These are phyloP conservation scores for Tricholauxania praeusta DNA, from an alignment of 2,888 invertebrate species.

Conservation along the genomic window DNA sequence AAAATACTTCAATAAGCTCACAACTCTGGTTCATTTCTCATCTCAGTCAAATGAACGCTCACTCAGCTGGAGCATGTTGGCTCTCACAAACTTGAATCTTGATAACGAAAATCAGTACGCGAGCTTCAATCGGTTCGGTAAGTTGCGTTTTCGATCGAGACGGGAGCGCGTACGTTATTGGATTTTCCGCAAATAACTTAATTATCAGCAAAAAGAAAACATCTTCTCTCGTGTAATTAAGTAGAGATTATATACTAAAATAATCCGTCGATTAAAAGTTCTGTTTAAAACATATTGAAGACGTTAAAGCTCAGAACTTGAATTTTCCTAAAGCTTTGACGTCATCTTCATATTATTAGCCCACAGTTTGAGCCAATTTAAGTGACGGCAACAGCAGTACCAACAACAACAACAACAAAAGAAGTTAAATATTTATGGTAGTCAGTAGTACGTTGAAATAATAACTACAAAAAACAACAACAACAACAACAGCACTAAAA, in stretches of 20 bases:
- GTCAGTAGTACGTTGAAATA: background rate
- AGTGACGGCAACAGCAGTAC: slow-evolving; percentile 8
- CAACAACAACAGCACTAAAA: slow-evolving; percentile 24
- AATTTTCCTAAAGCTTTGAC: slow-evolving; percentile 19
- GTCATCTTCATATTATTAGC: slow-evolving; percentile 29
- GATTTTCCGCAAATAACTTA: background rate
- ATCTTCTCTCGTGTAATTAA: too few species aligned
- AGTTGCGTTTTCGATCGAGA: background rate
- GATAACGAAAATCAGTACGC: slow-evolving; percentile 25
- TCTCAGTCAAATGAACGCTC: too few species aligned
- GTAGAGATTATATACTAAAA: too few species aligned
- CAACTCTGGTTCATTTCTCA: too few species aligned
- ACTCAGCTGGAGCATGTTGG: background rate
- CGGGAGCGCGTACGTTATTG: background rate
- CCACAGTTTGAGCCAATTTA: slow-evolving; percentile 5
- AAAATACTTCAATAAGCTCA: too few species aligned
- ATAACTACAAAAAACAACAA: background rate
- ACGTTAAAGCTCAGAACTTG: background rate
- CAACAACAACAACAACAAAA: slow-evolving; percentile 24
- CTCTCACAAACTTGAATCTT: slow-evolving; percentile 17
- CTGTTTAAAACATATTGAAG: too few species aligned
- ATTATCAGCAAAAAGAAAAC: background rate
- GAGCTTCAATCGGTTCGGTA: slow-evolving; percentile 20
- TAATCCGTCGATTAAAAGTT: too few species aligned
- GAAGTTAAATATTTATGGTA: slow-evolving; percentile 24